Base-by-base conservation (phyloP, 1,140 invertebrate genomes). In the Tetramorium parvispinum region DNA sequence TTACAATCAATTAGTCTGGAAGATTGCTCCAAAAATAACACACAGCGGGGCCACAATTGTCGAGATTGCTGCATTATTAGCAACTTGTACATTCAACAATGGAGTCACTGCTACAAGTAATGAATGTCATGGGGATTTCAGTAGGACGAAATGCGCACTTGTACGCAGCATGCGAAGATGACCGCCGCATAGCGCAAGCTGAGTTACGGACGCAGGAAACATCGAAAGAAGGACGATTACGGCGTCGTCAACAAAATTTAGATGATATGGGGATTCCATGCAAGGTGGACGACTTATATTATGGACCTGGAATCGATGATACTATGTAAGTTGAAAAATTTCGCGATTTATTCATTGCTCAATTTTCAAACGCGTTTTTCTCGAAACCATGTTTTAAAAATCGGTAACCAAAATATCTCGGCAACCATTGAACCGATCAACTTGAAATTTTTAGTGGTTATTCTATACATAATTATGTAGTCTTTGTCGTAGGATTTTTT, bases 11-110 rank as follows among this genome's bases (percentile, higher is more conserved):
- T 3, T 66, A 11, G 13, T 66, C 13, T 66, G 32, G 63, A 43
- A 66, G n/a, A 66, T 66, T 11, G n/a, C 37, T 43, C 10, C 63
- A 66, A 66, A 66, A 66, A 66, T 1, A 3, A 65, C 61, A 57
- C 55, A 65, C n/a, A n/a, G n/a, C n/a, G n/a, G n/a, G n/a, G n/a
- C n/a, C 2, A 21, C 7, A 65, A 65, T 37, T 13, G 32, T 66
- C 13, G 21, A 21, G 2, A 66, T 66, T 43, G 37, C 37, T 66
- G 37, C 65, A 21, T 66, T 21, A 8, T 0, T 24, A 13, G 37
- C 65, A 66, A 66, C 65, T 4, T 66, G 65, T 11, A 66, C 6
- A 2, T 66, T 66, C n/a, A 66, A 66, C 32, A 40, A 65, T 37
- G 61, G 61, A 18, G 61, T 63, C 57, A 61, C 6, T 65, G 7